Percentiles rank a stretch among this genome's conserved stretches.
phyloP scores from a whole-genome alignment of 2,797 vertebrate genomes.

The Crocodylus rhombifer region DNA sequence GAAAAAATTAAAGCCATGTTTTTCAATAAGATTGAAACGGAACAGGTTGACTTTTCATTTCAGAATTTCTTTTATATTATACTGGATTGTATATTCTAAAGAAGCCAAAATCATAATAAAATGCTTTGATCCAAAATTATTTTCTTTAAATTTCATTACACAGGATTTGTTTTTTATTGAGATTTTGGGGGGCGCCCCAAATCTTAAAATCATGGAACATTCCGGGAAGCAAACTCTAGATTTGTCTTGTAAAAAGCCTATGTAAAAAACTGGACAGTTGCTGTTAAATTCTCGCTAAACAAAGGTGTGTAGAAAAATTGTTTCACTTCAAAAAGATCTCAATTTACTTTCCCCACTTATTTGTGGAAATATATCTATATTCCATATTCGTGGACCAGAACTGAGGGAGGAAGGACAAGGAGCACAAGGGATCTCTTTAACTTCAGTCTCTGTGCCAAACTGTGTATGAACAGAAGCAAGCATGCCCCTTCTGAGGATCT shows the following conservation, averaged over 20 bases:
- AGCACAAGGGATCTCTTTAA: not conserved
- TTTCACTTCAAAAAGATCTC: not conserved
- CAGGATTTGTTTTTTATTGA: not conserved
- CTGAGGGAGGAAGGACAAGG: not conserved
- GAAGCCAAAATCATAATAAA: not conserved
- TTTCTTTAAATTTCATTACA: not conserved
- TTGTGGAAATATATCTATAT: not conserved
- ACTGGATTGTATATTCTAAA: not conserved
- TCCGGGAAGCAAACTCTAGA: not conserved
- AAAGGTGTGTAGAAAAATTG: not conserved
- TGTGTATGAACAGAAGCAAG: not conserved
- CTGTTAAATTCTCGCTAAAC: slow-evolving; percentile 3
- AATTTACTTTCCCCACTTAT: not conserved
- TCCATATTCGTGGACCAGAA: not conserved
- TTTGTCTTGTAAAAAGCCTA: slow-evolving; percentile 4
- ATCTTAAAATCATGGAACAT: not conserved
- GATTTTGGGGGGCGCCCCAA: too few species aligned
- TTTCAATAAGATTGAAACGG: not conserved
- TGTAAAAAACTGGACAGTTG: not conserved
- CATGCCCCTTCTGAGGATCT: not conserved
- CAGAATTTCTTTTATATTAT: not conserved
- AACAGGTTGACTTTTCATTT: not conserved
- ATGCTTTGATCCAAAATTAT: not conserved
- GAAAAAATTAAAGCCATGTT: not conserved
- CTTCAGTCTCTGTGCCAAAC: not conserved